Percentiles rank a stretch among this genome's conserved stretches.
phyloP scores from a whole-genome alignment of 2,888 invertebrate species.

The Pteria penguin region DNA sequence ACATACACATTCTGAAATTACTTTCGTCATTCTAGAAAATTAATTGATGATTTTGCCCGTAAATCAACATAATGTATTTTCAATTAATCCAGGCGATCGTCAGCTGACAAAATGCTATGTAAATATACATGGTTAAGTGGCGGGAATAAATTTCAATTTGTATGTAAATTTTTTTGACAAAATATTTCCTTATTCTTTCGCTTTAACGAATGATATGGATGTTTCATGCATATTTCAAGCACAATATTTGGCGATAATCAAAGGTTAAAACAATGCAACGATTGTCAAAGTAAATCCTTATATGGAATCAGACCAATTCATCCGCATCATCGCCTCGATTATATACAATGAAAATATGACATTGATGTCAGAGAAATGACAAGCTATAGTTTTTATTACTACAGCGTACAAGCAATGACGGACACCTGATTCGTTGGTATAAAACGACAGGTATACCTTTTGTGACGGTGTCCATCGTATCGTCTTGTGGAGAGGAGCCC shows the following conservation, averaged over 20 bases:
- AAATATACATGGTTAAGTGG: too few species aligned
- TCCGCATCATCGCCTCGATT: neutral
- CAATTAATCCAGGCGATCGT: neutral
- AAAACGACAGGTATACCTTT: neutral
- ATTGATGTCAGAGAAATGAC: neutral
- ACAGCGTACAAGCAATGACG: neutral
- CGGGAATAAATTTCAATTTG: neutral
- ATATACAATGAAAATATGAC: neutral
- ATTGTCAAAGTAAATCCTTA: neutral
- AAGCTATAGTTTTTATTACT: neutral
- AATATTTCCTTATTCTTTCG: neutral
- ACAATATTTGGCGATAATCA: neutral
- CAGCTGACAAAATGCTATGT: too few species aligned
- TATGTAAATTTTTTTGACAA: neutral
- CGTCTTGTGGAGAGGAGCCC: neutral
- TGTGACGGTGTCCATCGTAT: neutral
- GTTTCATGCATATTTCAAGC: neutral
- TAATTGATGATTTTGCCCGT: too few species aligned
- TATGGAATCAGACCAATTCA: neutral
- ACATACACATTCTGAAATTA: too few species aligned
- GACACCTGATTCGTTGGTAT: neutral
- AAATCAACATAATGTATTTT: neutral
- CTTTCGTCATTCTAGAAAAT: too few species aligned
- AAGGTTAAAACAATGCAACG: neutral
- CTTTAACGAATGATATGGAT: neutral